These are phyloP conservation scores for Ceriagrion tenellum DNA, from an alignment of 2,888 invertebrate species.

Conservation along the genomic window DNA sequence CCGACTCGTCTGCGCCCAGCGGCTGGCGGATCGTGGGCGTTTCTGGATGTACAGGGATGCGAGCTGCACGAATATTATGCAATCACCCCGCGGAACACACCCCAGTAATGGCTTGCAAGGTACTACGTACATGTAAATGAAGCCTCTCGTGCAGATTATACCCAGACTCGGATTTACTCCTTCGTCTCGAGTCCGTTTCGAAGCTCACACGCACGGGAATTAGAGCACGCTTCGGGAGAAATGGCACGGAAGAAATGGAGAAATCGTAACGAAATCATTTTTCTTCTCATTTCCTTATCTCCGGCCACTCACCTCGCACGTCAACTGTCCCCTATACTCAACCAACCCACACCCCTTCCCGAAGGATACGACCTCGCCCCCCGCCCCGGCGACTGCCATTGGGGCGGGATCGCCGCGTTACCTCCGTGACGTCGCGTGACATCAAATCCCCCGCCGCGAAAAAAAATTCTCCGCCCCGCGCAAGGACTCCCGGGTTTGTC, in stretches of 20 bases:
- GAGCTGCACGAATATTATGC: too few relatives aligned
- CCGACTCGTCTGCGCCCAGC: too few relatives aligned
- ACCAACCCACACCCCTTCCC: neutral
- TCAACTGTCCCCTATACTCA: neutral
- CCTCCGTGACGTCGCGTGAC: constrained; percentile 5
- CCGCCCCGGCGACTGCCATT: neutral
- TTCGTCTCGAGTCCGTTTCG: neutral
- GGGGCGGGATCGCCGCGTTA: neutral
- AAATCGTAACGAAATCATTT: neutral
- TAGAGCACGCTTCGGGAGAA: neutral
- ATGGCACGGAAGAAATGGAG: neutral
- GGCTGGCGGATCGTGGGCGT: too few relatives aligned
- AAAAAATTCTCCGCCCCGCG: neutral
- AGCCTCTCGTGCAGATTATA: too few relatives aligned
- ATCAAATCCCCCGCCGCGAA: neutral
- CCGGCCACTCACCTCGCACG: neutral
- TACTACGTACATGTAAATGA: too few relatives aligned
- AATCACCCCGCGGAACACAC: too few relatives aligned
- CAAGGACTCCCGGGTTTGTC: neutral
- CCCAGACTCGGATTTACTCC: neutral
- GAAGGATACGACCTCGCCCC: neutral
- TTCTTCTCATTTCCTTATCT: neutral
- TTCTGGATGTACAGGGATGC: too few relatives aligned
- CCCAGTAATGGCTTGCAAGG: too few relatives aligned
- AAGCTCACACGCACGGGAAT: neutral